Percentiles rank a stretch among this genome's conserved stretches.
These are phyloP conservation scores for Pseudoips prasinana DNA, from an alignment of 2,888 invertebrate species.

Conservation along the genomic window DNA sequence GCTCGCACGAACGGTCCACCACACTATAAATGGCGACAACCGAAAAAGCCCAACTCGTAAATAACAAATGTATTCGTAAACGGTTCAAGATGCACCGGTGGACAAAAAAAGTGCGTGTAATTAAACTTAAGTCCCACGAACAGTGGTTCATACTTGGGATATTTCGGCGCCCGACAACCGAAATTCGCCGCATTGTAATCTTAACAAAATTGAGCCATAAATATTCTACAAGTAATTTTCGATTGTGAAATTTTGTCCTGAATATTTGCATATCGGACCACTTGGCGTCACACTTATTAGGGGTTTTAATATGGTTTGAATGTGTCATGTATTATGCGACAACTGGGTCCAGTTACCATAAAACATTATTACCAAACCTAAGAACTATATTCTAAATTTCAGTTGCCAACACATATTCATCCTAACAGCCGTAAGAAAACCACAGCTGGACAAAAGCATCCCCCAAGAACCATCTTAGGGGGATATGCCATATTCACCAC, in stretches of 20 bases:
- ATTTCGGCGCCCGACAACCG: conserved; percentile 44
- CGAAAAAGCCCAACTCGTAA: conserved; percentile 68
- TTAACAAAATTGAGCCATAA: conserved; percentile 72
- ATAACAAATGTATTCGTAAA: conserved; percentile 69
- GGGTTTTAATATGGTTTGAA: no score
- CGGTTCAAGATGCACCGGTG: conserved; percentile 46
- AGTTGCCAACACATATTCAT: no score
- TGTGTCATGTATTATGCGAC: no score
- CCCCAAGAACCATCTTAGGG: no score
- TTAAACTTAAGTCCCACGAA: conserved; percentile 61
- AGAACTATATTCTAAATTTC: no score
- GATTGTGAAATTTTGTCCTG: conserved; percentile 55
- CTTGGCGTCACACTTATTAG: conserved; percentile 38
- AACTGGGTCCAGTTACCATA: no score
- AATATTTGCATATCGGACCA: conserved; percentile 57
- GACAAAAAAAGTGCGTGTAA: conserved; percentile 60
- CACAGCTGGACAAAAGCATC: no score
- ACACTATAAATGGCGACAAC: conserved; percentile 60
- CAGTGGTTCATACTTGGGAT: conserved; percentile 54
- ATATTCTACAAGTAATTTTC: conserved; percentile 71
- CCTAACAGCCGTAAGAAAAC: no score
- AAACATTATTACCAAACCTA: no score
- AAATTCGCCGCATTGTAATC: conserved; percentile 60
- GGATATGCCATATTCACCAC: no score
- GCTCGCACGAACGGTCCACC: conserved; percentile 46